Evolutionary conservation across 2,888 invertebrate genomes (phyloP), one percentile per base, ranked within the genome.

Genomic region (Stegophylla sp.): DNA sequence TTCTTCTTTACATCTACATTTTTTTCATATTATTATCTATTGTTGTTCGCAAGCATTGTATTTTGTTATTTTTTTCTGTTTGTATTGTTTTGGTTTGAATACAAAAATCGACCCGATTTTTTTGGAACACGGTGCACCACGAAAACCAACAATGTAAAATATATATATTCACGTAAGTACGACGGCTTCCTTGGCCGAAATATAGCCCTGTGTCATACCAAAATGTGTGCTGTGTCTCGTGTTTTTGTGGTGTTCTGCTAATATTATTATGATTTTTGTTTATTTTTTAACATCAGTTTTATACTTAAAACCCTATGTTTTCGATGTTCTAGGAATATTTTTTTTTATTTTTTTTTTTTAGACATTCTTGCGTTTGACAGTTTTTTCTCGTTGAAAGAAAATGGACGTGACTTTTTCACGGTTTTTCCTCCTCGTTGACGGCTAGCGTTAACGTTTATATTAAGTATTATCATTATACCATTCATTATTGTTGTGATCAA

Each of bases 31-130:
- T 73, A 67, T 79, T 77, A 77, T 71, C 69, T 66, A 66, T 69
- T 71, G 69, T 79, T 79, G 61, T 71, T 79, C 79, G 79, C 79
- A 79, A 79, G 79, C 79, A 79, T 79, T 79, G 79, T 79, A 79
- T 79, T 79, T 79, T 79, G 79, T 79, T 79, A 69, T 79, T 79
- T 79, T 74, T 79, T 79, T 79, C 71, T 79, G 79, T 79, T 79
- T 79, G 79, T 79, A 79, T 79, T 79, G 79, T 79, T 79, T 79
- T 79, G 79, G 79, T 79, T 79, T 79, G 79, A 79, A 79, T 79
- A 79, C 79, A 79, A 79, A 79, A 79, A 79, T 79, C 79, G 71
- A 79, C 61, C 79, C 61, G 79, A 79, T 79, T 79, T 71, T 79
- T 79, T 79, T 79, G 79, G 79, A 79, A 79, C 79, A 79, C 79